A percentile compares a stretch with the other conserved stretches of the same genome.
Conservation (phyloP, 1,140 invertebrate genomes). For the Diorhabda elongata region DNA sequence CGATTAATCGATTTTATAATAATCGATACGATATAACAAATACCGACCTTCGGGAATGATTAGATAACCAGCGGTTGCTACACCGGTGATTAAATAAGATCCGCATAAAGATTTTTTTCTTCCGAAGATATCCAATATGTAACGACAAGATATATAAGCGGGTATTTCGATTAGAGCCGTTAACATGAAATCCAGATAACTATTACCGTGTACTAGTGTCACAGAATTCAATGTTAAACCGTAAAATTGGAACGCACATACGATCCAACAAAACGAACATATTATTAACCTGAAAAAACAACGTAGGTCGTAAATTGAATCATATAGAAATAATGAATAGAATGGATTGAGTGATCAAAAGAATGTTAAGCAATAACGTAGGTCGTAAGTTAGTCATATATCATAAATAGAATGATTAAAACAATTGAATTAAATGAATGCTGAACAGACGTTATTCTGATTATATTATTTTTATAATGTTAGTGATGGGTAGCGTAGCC, state of each 20-base stretch:
- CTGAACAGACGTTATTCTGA: too few species aligned
- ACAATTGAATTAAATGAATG: too few species aligned
- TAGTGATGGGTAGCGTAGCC: too few species aligned
- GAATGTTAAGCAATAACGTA: too few species aligned
- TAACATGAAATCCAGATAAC: slow-evolving; percentile 68
- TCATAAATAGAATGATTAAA: too few species aligned
- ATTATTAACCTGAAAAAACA: slow-evolving; percentile 53
- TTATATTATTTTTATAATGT: too few species aligned
- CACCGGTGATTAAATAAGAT: slow-evolving; percentile 59
- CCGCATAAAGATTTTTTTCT: slow-evolving; percentile 56
- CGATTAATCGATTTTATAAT: neutral
- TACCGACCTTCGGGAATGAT: slow-evolving; percentile 37
- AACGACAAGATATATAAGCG: slow-evolving; percentile 62
- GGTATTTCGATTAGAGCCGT: slow-evolving; percentile 68
- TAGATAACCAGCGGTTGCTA: slow-evolving; percentile 43
- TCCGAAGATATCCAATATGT: slow-evolving; percentile 61
- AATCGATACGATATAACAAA: neutral
- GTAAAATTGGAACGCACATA: slow-evolving; percentile 72
- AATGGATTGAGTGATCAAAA: too few species aligned
- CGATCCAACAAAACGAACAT: slow-evolving; percentile 66
- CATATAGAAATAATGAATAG: too few species aligned
- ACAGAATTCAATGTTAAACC: slow-evolving; percentile 77
- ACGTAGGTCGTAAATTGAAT: too few species aligned
- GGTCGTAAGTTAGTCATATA: too few species aligned
- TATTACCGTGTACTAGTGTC: slow-evolving; percentile 66